Conservation (phyloP, 2,888 invertebrate species). For the Idaea straminata region DNA sequence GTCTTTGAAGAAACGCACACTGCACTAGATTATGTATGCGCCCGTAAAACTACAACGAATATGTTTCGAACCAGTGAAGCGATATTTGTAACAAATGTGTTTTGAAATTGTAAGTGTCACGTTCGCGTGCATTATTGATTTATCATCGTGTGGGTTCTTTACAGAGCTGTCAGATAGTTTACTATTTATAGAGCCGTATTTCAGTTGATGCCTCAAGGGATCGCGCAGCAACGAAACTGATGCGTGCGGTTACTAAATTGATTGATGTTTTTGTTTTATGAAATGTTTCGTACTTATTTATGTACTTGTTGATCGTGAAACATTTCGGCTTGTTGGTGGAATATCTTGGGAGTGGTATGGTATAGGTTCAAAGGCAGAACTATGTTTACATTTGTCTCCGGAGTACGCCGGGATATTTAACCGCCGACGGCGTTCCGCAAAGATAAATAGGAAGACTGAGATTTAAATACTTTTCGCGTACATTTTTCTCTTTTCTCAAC, state of each 20-base stretch:
- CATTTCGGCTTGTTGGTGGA: slow-evolving; percentile 14
- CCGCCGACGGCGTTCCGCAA: slow-evolving; percentile 62
- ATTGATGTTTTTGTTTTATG: slow-evolving; percentile 24
- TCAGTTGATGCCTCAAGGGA: slow-evolving; percentile 27
- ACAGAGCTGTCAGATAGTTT: slow-evolving; percentile 28
- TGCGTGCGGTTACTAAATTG: slow-evolving; percentile 25
- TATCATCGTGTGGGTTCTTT: slow-evolving; percentile 26
- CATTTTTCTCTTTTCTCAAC: slow-evolving; percentile 48
- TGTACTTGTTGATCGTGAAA: slow-evolving; percentile 27
- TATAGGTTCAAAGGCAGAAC: slow-evolving; percentile 64
- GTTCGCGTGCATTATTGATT: slow-evolving; percentile 30
- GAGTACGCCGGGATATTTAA: slow-evolving; percentile 67
- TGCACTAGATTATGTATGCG: slow-evolving; percentile 50
- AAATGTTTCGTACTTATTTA: slow-evolving; percentile 16
- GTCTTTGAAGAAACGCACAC: slow-evolving; percentile 58
- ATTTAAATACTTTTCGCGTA: slow-evolving; percentile 70
- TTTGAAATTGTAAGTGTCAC: slow-evolving; percentile 27
- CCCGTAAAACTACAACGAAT: slow-evolving; percentile 46
- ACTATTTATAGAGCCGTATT: slow-evolving; percentile 26
- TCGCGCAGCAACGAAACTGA: slow-evolving; percentile 18
- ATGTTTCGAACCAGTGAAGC: slow-evolving; percentile 38
- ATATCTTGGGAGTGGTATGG: slow-evolving; percentile 28
- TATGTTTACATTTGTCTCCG: slow-evolving; percentile 70
- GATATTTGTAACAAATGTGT: slow-evolving; percentile 27
- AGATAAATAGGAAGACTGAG: slow-evolving; percentile 68